Evolutionary conservation across 1,140 invertebrate genomes (phyloP), one percentile per base, ranked within the genome.

Genomic region (Papilio helenus): DNA sequence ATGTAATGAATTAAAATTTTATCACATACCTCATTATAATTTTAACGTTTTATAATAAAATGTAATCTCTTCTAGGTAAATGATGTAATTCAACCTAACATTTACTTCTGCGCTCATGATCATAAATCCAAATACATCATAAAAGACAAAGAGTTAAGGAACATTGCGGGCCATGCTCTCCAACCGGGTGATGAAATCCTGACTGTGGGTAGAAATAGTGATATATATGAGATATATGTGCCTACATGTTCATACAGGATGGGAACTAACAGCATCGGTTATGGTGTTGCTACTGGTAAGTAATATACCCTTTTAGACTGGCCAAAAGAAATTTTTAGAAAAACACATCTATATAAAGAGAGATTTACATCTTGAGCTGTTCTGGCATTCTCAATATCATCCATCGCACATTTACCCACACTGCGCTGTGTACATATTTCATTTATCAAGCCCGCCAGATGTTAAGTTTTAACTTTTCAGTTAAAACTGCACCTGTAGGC

Each of bases 201-300:
- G 68, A 85, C 88, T 18, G 80, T 95, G 2, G 84, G 89, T 2
- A 90, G 93, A 80, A 88, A 92, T 39, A 92, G 95, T 71, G 94
- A 95, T 81, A 93, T 97, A 82, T 96, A 98, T 88, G 98, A 99
- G 95, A 96, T 99, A 58, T 96, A 97, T 91, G 97, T 99, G 79
- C 98, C 98, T 3, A 99, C 98, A 0, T 99, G 97, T 93, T 99
- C 98, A 7, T 99, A 99, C 92, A 96, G 98, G 88, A 99, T 99
- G 98, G 98, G 98, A 2, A 97, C 97, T 26, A 85, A 88, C 12
- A 95, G 97, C 81, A 98, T 98, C 90, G 98, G 98, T 20, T 99
- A 97, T 94, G 98, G 98, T 55, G 96, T 96, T 82, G 97, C 97
- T 77, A 95, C 99, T 80, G 97, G 98, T 99, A 95, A 95, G 94